A percentile compares a stretch with the other conserved stretches of the same genome.
phyloP scores from a whole-genome alignment of 2,797 vertebrate genomes.

The Muraenolepis orangiensis region DNA sequence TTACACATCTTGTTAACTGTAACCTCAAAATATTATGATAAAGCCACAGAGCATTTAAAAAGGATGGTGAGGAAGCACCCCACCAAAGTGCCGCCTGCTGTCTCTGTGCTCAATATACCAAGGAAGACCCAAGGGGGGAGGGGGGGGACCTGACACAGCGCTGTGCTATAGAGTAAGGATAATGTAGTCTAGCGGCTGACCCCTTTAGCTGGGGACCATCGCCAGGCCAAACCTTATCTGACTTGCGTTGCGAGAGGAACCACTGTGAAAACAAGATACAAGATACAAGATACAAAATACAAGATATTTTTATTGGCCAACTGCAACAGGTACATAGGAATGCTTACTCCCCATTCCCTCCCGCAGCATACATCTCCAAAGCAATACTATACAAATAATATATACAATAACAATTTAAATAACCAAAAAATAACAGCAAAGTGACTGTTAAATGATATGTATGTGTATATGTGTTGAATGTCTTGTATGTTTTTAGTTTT shows the following conservation, averaged over 20 bases:
- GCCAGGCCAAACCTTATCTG: not conserved
- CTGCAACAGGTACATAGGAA: no score
- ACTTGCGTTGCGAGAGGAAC: not conserved
- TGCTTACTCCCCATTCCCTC: no score
- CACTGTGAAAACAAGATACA: not conserved
- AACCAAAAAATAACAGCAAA: no score
- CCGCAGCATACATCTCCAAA: no score
- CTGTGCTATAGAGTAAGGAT: not conserved
- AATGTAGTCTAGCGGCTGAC: not conserved
- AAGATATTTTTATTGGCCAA: no score
- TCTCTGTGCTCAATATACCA: not conserved
- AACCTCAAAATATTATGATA: slow-evolving; percentile 72
- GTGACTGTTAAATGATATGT: no score
- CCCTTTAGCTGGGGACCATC: not conserved
- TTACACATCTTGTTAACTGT: slow-evolving; percentile 67
- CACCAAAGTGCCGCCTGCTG: not conserved
- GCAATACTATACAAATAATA: no score
- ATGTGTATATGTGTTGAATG: no score
- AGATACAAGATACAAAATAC: no score
- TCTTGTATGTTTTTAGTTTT: no score
- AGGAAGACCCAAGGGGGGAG: not conserved
- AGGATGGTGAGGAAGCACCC: slow-evolving; percentile 35
- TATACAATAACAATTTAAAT: no score
- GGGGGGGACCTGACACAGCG: not conserved
- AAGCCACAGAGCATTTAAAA: slow-evolving; percentile 62